These are phyloP conservation scores for Melospiza georgiana DNA, from an alignment of 2,113 vertebrate genomes.

Conservation along the genomic window DNA sequence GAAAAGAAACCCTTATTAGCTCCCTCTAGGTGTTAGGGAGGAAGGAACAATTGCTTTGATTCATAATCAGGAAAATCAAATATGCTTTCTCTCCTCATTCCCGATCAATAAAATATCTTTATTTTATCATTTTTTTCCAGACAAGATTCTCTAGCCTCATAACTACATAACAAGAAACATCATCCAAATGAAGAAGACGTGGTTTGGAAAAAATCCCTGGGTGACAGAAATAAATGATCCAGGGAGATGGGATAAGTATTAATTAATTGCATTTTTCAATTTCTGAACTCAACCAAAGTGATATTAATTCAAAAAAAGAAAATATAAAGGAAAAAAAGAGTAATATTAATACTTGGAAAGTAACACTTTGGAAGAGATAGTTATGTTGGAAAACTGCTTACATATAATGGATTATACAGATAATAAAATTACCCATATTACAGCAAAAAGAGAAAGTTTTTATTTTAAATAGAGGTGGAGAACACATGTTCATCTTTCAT, in stretches of 20 bases:
- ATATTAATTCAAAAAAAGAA: background rate
- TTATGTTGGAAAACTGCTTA: background rate
- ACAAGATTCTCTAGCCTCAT: background rate
- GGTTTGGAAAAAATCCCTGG: background rate
- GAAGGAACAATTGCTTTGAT: background rate
- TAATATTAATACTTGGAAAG: background rate
- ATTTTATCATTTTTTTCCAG: background rate
- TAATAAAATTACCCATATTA: background rate
- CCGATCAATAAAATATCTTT: background rate
- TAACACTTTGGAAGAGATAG: background rate
- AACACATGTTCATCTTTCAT: background rate
- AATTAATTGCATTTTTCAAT: background rate
- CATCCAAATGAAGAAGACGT: background rate
- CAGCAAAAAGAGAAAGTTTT: background rate
- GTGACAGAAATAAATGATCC: background rate
- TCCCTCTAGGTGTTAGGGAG: background rate
- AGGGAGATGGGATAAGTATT: fast-evolving
- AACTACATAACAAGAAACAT: background rate
- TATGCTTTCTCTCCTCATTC: background rate
- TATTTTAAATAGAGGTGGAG: background rate
- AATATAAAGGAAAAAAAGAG: too few species aligned
- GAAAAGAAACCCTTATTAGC: background rate
- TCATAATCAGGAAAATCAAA: background rate
- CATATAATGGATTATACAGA: background rate
- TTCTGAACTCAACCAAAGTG: background rate